Evolutionary conservation across 2,888 invertebrate genomes (phyloP).

Genomic region (Leptura quadrifasciata): DNA sequence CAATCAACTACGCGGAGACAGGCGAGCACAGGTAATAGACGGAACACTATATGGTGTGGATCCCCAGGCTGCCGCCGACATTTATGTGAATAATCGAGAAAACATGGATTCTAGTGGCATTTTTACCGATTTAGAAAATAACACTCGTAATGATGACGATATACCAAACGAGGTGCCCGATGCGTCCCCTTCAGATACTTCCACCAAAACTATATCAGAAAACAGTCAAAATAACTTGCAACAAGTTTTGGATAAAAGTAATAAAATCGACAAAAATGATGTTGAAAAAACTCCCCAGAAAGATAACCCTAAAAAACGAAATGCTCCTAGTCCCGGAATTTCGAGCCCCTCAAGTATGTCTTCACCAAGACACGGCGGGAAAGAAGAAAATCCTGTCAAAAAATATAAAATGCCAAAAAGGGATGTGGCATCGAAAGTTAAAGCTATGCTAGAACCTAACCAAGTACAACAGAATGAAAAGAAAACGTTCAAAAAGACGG

Average conservation of each 20-base stretch:
- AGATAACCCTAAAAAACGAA: conserved; percentile 65
- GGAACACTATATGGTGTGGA: conserved; percentile 89
- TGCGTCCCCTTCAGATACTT: conserved; percentile 80
- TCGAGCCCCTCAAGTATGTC: conserved; percentile 67
- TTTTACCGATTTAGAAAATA: conserved; percentile 90
- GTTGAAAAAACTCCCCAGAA: conserved; percentile 40
- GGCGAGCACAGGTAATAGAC: conserved; percentile 90
- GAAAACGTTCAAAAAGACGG: conserved; percentile 75
- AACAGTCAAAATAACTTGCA: conserved; percentile 73
- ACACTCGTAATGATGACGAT: conserved; percentile 75
- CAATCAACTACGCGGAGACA: conserved; percentile 80
- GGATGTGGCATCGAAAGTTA: conserved; percentile 85
- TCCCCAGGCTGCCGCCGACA: conserved; percentile 75
- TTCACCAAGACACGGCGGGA: conserved; percentile 64
- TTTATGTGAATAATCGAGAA: conserved; percentile 77
- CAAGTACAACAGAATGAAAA: conserved; percentile 73
- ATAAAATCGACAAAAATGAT: conserved; percentile 50
- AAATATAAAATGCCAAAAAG: conserved; percentile 88
- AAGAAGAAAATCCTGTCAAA: conserved; percentile 77
- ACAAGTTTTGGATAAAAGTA: conserved; percentile 56
- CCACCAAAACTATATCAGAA: conserved; percentile 76
- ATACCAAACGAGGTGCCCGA: conserved; percentile 64
- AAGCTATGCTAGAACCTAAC: conserved; percentile 81
- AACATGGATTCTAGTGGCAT: conserved; percentile 95
- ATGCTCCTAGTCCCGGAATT: conserved; percentile 66